These are phyloP conservation scores for Athalia rosae DNA, from an alignment of 2,888 invertebrate genomes.

Conservation along the genomic window DNA sequence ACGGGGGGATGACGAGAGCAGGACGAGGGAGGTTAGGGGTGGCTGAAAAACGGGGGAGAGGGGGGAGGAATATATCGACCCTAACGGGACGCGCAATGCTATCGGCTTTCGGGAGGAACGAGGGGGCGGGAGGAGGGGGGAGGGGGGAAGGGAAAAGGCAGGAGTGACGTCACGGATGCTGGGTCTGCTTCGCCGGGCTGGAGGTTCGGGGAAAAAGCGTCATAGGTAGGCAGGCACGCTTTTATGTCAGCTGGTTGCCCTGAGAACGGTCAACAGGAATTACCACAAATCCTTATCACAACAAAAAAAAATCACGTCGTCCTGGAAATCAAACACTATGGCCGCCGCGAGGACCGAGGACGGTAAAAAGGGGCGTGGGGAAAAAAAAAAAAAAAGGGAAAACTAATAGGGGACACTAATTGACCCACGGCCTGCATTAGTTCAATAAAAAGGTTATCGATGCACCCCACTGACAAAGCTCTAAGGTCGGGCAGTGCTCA, in stretches of 20 bases:
- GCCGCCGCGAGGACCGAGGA: not conserved
- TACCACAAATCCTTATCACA: too few relatives aligned
- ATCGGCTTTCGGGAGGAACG: conserved; percentile 51
- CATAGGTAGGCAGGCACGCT: not conserved
- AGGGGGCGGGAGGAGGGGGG: conserved; percentile 37
- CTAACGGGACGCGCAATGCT: conserved; percentile 65
- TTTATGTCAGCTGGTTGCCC: not conserved
- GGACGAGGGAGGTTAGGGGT: conserved; percentile 34
- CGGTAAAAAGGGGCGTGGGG: not conserved
- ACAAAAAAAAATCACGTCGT: too few relatives aligned
- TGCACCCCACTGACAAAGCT: too few relatives aligned
- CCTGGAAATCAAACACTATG: not conserved
- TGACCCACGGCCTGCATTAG: not conserved
- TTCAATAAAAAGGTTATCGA: not conserved
- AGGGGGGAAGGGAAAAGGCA: conserved; percentile 17
- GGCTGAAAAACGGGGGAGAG: too few relatives aligned
- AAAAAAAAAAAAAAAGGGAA: not conserved
- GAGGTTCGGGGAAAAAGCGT: not conserved
- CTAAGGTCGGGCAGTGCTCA: too few relatives aligned
- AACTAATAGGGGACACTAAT: not conserved
- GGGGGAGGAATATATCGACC: conserved; percentile 66
- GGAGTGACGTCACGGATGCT: conserved; percentile 42
- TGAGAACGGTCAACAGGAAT: too few relatives aligned
- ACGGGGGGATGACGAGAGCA: conserved; percentile 48
- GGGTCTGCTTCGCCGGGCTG: not conserved